These are phyloP conservation scores for Rhamphomyia laevipes DNA, from an alignment of 2,888 invertebrate species.

Conservation along the genomic window DNA sequence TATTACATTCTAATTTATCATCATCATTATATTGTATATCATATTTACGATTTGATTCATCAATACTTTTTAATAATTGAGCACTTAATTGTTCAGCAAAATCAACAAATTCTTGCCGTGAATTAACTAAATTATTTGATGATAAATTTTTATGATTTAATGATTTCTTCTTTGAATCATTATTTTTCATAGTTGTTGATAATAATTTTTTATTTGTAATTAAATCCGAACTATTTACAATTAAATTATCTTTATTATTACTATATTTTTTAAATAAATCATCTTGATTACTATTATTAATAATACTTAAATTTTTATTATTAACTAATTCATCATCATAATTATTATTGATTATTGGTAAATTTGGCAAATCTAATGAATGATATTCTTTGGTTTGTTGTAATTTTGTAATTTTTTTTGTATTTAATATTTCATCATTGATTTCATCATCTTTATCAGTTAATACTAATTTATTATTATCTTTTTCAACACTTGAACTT, in stretches of 20 bases:
- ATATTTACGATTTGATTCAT: slow-evolving; percentile 35
- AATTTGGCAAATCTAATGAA: neutral
- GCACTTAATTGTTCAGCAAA: slow-evolving; percentile 75
- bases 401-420: neutral
- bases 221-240: neutral
- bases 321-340: no score
- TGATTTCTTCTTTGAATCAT: neutral
- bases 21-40: neutral
- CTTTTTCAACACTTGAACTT: slow-evolving; percentile 9
- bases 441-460: slow-evolving; percentile 6
- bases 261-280: neutral
- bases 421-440: neutral
- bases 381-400: neutral
- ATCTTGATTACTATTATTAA: no score
- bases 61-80: slow-evolving; percentile 66
- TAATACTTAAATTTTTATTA: no score
- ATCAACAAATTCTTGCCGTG: slow-evolving; percentile 56
- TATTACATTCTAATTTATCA: slow-evolving; percentile 24
- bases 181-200: neutral
- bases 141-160: neutral
- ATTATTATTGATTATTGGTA: neutral
- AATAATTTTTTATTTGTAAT: neutral
- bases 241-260: neutral
- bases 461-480: neutral
- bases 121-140: no score